These are phyloP conservation scores for Chelidonichthys spinosus DNA, from an alignment of 2,797 vertebrate genomes.

Conservation along the genomic window DNA sequence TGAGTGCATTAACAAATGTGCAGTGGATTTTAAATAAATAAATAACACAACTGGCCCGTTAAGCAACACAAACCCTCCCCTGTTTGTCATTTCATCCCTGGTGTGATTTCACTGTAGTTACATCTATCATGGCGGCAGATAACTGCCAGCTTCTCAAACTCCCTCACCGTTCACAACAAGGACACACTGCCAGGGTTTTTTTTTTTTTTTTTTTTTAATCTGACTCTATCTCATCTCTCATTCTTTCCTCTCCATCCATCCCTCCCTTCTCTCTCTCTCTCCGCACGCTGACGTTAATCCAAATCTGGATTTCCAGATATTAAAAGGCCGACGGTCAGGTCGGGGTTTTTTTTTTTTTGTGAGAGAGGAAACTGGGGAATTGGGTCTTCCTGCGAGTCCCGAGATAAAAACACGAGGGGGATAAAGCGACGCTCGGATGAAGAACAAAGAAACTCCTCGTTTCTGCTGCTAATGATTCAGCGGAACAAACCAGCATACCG, in stretches of 20 bases:
- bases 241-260: conserved; percentile 37
- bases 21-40: conserved; percentile 6
- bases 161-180: conserved; percentile 57
- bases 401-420: conserved; percentile 72
- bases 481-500: conserved; percentile 69
- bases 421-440: conserved; percentile 59
- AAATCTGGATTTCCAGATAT: conserved; percentile 83
- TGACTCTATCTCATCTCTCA: conserved; percentile 64
- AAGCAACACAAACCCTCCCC: conserved; percentile 10
- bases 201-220: conserved; percentile 56
- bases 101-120: conserved; percentile 54
- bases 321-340: conserved; percentile 72
- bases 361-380: conserved; percentile 75
- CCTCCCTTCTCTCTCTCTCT: conserved; percentile 44
- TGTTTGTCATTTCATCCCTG: conserved; percentile 40
- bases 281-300: conserved; percentile 72
- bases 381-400: conserved; percentile 77
- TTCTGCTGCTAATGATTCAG: conserved; percentile 74
- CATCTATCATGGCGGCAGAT: conserved; percentile 60
- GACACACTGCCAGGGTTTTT: conserved; percentile 52
- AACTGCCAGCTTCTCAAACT: conserved; percentile 53
- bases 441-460: conserved; percentile 69
- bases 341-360: conserved; percentile 73
- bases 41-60: neutral
- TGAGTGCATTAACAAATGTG: conserved; percentile 56